Conservation (phyloP, 2,113 vertebrate species). For the Fukomys damarensis region DNA sequence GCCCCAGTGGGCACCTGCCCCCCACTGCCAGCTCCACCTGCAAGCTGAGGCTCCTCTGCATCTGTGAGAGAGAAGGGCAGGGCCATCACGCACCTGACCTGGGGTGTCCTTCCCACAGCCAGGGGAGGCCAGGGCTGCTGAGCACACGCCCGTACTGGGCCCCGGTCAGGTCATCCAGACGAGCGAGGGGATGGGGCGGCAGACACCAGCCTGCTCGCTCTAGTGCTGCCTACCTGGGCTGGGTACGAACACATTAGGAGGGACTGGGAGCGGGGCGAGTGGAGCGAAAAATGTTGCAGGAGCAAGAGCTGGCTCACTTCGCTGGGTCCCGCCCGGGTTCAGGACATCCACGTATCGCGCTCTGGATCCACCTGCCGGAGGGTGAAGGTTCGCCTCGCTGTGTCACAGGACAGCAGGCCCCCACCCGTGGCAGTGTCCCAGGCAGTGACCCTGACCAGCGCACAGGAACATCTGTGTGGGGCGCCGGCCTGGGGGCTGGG, state of each 20-base stretch:
- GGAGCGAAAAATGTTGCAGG: slow-evolving; percentile 96
- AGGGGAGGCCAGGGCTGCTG: neutral
- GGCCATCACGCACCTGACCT: rapidly evolving
- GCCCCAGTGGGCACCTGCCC: slow-evolving; percentile 79
- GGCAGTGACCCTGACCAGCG: neutral
- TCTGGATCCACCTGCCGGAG: slow-evolving; percentile 86
- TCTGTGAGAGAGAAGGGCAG: slow-evolving; percentile 77
- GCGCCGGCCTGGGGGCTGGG: neutral
- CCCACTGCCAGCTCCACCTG: slow-evolving; percentile 87
- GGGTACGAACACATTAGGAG: slow-evolving; percentile 92
- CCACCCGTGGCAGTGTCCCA: neutral
- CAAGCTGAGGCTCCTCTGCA: slow-evolving; percentile 88
- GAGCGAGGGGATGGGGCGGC: too few species aligned
- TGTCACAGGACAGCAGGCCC: neutral
- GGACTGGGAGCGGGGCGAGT: slow-evolving; percentile 94
- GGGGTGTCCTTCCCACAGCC: neutral
- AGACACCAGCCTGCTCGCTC: neutral
- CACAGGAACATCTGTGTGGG: too few species aligned
- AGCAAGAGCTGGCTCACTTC: slow-evolving; percentile 85
- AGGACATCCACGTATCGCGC: slow-evolving; percentile 95
- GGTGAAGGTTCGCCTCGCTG: neutral
- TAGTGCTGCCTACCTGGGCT: slow-evolving; percentile 88
- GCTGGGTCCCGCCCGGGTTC: slow-evolving; percentile 90
- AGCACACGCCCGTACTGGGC: neutral
- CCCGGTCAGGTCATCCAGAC: too few species aligned